A percentile compares a stretch with the other conserved stretches of the same genome.
Conservation (phyloP, 2,888 invertebrate genomes). For the Epistrophe grossulariae region DNA sequence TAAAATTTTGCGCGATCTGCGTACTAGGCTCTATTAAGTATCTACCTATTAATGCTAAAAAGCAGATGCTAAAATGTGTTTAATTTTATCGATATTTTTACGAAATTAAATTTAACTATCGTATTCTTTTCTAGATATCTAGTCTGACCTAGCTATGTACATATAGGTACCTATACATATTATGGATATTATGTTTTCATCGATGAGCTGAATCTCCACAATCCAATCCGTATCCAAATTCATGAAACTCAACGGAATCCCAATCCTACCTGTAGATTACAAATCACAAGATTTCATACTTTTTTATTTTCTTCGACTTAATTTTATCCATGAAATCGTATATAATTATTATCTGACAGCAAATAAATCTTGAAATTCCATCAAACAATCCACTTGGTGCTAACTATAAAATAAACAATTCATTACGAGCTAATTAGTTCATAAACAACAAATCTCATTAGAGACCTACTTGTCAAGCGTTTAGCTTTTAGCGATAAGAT, state of each 20-base stretch:
- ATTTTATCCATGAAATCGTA: not conserved
- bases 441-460: constrained; percentile 29
- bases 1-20: too few relatives aligned
- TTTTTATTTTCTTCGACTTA: not conserved
- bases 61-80: too few relatives aligned
- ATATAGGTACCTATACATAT: too few relatives aligned
- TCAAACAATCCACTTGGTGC: constrained; percentile 25
- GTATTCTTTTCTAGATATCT: too few relatives aligned
- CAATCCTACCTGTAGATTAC: not conserved
- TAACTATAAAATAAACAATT: constrained; percentile 50
- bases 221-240: too few relatives aligned
- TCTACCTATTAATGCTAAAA: too few relatives aligned
- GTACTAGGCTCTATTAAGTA: too few relatives aligned
- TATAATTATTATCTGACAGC: not conserved
- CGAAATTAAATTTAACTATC: too few relatives aligned
- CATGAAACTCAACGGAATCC: not conserved
- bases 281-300: not conserved
- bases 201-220: too few relatives aligned
- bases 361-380: constrained; percentile 18
- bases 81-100: too few relatives aligned
- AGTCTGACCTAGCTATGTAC: too few relatives aligned
- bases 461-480: constrained; percentile 13
- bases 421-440: constrained; percentile 57
- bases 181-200: too few relatives aligned
- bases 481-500: constrained; percentile 35